Percentiles rank a stretch among this genome's conserved stretches.
Conservation (phyloP, 2,888 invertebrate species). For the Protodeltote pygarga region DNA sequence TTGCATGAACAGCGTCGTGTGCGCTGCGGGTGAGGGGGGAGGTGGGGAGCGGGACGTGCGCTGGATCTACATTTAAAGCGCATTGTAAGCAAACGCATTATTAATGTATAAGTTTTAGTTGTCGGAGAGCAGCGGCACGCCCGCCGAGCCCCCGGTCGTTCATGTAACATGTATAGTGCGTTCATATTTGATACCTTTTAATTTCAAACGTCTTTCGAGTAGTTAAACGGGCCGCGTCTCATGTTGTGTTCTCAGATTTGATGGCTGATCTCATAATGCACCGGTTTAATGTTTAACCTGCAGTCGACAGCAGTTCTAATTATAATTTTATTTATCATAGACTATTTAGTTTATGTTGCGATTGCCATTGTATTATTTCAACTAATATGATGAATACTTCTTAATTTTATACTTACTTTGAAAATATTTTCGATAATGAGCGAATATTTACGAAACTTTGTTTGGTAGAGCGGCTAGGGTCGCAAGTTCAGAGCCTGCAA, state of each 20-base stretch:
- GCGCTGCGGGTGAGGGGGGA: conserved; percentile 67
- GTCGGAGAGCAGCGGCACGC: conserved; percentile 78
- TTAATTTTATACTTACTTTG: no score
- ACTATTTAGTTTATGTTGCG: no score
- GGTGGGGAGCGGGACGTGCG: conserved; percentile 64
- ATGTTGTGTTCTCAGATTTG: conserved; percentile 10
- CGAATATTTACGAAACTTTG: no score
- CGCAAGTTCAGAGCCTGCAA: no score
- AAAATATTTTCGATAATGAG: no score
- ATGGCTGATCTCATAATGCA: background rate
- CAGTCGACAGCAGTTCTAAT: no score
- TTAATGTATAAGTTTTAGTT: conserved; percentile 86
- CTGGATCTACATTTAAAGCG: conserved; percentile 86
- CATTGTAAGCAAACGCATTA: conserved; percentile 86
- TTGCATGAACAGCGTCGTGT: conserved; percentile 75
- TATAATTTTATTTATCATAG: no score
- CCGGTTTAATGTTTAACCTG: background rate
- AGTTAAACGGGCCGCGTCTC: conserved; percentile 24
- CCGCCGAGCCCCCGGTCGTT: conserved; percentile 75
- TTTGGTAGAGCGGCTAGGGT: no score
- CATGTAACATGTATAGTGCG: conserved; percentile 82
- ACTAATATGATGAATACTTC: no score
- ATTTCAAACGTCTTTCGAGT: conserved; percentile 80
- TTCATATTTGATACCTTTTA: conserved; percentile 86
- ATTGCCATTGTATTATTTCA: no score